Evolutionary conservation across 1,140 invertebrate species (phyloP), one percentile per base, ranked within the genome.

Genomic region (Heliconius hewitsoni): DNA sequence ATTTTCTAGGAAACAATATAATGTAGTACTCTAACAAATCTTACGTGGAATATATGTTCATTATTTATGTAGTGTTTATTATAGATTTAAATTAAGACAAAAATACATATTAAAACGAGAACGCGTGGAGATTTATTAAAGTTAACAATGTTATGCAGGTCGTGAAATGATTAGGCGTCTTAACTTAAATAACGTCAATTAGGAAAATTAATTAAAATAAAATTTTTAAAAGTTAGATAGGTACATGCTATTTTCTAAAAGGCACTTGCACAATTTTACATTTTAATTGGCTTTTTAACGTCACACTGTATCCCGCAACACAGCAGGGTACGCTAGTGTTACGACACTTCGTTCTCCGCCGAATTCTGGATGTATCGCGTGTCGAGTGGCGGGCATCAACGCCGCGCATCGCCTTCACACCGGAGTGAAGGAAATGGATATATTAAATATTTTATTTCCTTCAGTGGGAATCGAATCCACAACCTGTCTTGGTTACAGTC

Each of bases 81-180:
- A n/a, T 23, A 60, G 23, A 66, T 66, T 66, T 66, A 66, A 57
- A 66, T 66, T 16, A 27, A 66, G 3, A 23, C 8, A 27, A 66
- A 30, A 23, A 66, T 66, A 27, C 8, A 57, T 57, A 57, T 57
- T 23, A 57, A 57, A n/a, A 57, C 8, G 55, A n/a, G 8, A 57
- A 23, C n/a, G 55, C 55, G 8, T n/a, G 55, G 55, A 57, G 55
- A 57, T 57, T n/a, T 57, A 57, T 1, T 6, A 57, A 57, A n/a
- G 55, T 57, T 19, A 57, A 23, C 55, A 57, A 19, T 76, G 8
- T 34, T 37, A 76, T 66, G 74, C 57, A 27, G 18, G 13, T 76
- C n/a, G 74, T 70, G 74, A 76, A 76, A 76, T 70, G 16, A 76
- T 76, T 70, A 66, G 50, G 16, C 5, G 4, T 18, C 16, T 23